Percentiles rank a stretch among this genome's conserved stretches.
These are phyloP conservation scores for Patiria miniata DNA, from an alignment of 35 echinoderm and acorn worm genomes.

Conservation along the genomic window DNA sequence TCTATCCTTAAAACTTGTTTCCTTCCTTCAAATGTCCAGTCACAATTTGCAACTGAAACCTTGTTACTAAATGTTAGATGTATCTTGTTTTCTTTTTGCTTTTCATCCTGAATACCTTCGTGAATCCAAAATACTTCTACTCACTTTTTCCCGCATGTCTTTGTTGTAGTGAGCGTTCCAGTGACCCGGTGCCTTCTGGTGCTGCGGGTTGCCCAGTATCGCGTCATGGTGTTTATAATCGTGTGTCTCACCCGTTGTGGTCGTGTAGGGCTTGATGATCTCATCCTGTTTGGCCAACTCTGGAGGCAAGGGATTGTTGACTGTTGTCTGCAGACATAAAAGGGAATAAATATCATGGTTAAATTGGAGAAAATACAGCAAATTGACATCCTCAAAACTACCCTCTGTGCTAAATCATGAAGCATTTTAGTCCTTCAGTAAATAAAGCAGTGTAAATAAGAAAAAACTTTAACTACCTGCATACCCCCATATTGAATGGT, in stretches of 20 bases:
- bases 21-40: no score
- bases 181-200: conserved; percentile 86
- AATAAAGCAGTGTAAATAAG: no score
- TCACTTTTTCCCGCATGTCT: conserved; percentile 94
- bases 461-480: no score
- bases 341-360: no score
- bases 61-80: no score
- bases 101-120: no score
- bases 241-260: conserved; percentile 90
- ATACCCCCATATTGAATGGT: no score
- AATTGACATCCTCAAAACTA: background rate
- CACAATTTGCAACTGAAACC: no score
- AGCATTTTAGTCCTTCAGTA: no score
- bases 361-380: background rate
- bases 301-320: conserved; percentile 91
- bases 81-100: no score
- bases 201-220: conserved; percentile 68
- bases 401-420: background rate
- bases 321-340: conserved; percentile 71
- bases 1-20: no score
- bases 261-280: conserved; percentile 94
- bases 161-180: conserved; percentile 96
- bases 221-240: conserved; percentile 88
- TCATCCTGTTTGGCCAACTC: conserved; percentile 98
- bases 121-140: background rate